phyloP scores from a whole-genome alignment of 2,797 vertebrate genomes.

The Arctocebus calabarensis region DNA sequence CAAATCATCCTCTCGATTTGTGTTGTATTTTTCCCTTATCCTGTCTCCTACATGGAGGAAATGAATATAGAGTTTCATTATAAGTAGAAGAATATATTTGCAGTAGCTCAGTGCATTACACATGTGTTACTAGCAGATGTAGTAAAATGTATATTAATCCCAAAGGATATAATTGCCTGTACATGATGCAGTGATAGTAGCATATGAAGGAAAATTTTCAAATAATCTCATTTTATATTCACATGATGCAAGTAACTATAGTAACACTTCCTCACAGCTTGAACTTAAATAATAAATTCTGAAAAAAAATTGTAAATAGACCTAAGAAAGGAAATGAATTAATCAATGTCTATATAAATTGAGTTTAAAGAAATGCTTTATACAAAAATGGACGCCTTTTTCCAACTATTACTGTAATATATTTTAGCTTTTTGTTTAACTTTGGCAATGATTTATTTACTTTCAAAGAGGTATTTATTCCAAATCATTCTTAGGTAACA shows the following conservation, averaged over 20 bases:
- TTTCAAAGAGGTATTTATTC: constrained; percentile 2
- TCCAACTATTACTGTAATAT: background rate
- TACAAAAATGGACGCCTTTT: background rate
- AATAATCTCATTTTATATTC: constrained; percentile 20
- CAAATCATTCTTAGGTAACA: background rate
- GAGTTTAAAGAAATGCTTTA: constrained; percentile 41
- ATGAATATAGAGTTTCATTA: background rate
- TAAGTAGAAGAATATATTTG: background rate
- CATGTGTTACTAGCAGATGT: background rate
- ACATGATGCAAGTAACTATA: constrained; percentile 53
- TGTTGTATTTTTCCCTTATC: background rate
- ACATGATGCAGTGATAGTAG: background rate
- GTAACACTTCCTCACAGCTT: constrained; percentile 22
- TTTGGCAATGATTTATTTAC: background rate
- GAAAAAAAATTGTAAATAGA: background rate
- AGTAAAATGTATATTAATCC: background rate
- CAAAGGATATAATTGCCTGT: background rate
- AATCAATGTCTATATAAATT: constrained; percentile 21
- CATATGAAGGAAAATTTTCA: background rate
- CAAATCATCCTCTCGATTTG: background rate
- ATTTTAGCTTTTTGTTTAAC: background rate
- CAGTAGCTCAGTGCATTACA: background rate
- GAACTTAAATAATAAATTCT: constrained; percentile 44
- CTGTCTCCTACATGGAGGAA: background rate
- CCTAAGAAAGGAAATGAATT: constrained; percentile 37